Conservation (phyloP, 1,140 invertebrate genomes). For the Teleopsis dalmanni region DNA sequence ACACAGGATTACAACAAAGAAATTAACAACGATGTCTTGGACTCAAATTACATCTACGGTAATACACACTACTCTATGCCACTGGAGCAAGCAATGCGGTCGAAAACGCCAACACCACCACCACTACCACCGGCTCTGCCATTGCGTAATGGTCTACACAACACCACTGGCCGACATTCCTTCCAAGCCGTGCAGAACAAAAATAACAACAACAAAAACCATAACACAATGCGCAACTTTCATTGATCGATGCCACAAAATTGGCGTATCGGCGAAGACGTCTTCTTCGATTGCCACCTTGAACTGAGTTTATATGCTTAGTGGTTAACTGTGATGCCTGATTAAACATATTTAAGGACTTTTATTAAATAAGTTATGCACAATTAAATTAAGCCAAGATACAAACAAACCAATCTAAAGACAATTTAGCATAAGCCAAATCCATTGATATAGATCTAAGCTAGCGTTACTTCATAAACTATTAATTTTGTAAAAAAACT, state of each 20-base stretch:
- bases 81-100: constrained; percentile 30
- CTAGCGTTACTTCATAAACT: too few species aligned
- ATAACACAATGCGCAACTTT: constrained; percentile 3
- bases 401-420: too few species aligned
- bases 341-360: neutral
- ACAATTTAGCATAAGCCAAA: too few species aligned
- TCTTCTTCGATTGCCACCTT: neutral
- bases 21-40: constrained; percentile 24
- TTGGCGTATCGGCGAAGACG: neutral
- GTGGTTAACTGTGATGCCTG: constrained; percentile 10
- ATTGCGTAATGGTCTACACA: constrained; percentile 29
- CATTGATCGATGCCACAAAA: constrained; percentile 4
- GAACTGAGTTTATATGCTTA: constrained; percentile 10
- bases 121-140: constrained; percentile 40
- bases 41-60: constrained; percentile 40
- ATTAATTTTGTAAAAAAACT: too few species aligned
- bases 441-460: too few species aligned
- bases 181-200: constrained; percentile 14
- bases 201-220: neutral
- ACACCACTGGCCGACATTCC: constrained; percentile 32
- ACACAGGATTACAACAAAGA: constrained; percentile 15
- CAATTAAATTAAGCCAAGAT: neutral
- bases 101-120: constrained; percentile 37
- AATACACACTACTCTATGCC: constrained; percentile 41
- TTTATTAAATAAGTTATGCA: neutral